Base-by-base conservation (phyloP, 2,113 vertebrate species). In the Apus apus region DNA sequence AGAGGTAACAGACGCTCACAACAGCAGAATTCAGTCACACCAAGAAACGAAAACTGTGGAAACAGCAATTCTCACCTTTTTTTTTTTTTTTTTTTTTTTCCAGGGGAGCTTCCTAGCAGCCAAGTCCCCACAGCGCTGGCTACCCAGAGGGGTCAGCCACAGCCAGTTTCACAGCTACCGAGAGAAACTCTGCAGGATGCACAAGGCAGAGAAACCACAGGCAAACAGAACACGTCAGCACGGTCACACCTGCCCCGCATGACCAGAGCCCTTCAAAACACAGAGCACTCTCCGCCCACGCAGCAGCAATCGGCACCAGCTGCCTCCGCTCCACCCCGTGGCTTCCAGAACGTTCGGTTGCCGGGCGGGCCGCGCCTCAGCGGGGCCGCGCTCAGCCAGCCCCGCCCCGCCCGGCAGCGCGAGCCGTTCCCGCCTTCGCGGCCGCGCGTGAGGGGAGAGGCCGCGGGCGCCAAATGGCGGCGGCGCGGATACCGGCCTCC, bases 321-420 rank as follows among this genome's bases (percentile, higher is more conserved):
- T 1, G 2, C 16, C 5, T 1, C 16, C 22, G 2, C 22, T 1
- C 2, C 0, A 1, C 0, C 13, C 11, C 13, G 17, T 2, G 19
- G 7, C 3, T 73, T 65, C 79, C 57, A 56, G 74, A 71, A 56
- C 11, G 2, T 56, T 78, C 83, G 1, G 16, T 34, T 40, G 27
- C 60, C 5, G 15, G 46, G 58, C 30, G 0, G 46, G 11, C 53
- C 29, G 54, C 1, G 2, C 2, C 45, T 30, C 36, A 36, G n/a
- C n/a, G n/a, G n/a, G n/a, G n/a, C n/a, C n/a, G n/a, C n/a, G n/a
- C n/a, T n/a, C n/a, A n/a, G n/a, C n/a, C n/a, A n/a, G n/a, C n/a
- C n/a, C n/a, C n/a, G n/a, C n/a, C n/a, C n/a, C n/a, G n/a, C n/a
- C n/a, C n/a, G n/a, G n/a, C n/a, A n/a, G n/a, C n/a, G n/a, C n/a